A percentile compares a stretch with the other conserved stretches of the same genome.
These are phyloP conservation scores for Labeo catla DNA, from an alignment of 2,113 vertebrate genomes.

Conservation along the genomic window DNA sequence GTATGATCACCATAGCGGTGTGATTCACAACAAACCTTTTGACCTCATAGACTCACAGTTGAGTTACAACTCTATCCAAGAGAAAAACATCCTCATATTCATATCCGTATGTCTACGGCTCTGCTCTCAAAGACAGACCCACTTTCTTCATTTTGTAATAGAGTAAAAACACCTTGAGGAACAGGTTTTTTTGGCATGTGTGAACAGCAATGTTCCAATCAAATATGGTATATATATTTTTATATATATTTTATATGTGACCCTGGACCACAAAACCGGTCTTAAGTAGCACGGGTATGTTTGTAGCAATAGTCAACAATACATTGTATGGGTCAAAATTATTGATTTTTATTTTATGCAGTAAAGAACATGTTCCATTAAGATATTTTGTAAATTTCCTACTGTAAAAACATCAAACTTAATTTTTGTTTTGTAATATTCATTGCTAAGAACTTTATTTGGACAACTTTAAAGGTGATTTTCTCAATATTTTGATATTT, in stretches of 20 bases:
- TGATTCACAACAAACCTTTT: conserved; percentile 13
- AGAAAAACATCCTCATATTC: neutral
- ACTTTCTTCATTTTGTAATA: neutral
- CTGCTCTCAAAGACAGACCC: neutral
- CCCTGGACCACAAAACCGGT: too few relatives aligned
- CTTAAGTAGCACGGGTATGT: too few relatives aligned
- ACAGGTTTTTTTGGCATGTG: neutral
- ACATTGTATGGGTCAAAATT: too few relatives aligned
- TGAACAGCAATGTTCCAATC: neutral
- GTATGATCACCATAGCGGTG: neutral
- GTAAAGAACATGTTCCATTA: too few relatives aligned
- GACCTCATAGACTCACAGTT: neutral
- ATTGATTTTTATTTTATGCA: too few relatives aligned
- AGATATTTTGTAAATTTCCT: too few relatives aligned
- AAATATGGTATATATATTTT: neutral
- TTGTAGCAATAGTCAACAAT: too few relatives aligned
- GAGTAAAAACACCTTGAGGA: neutral
- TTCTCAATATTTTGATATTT: too few relatives aligned
- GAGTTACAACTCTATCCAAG: neutral
- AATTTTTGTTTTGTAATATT: too few relatives aligned
- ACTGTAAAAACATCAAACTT: too few relatives aligned
- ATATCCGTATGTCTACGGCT: neutral
- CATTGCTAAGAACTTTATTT: too few relatives aligned
- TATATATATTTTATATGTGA: neutral
- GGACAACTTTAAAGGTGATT: too few relatives aligned